These are phyloP conservation scores for Electrona antarctica DNA, from an alignment of 2,113 vertebrate species.

Conservation along the genomic window DNA sequence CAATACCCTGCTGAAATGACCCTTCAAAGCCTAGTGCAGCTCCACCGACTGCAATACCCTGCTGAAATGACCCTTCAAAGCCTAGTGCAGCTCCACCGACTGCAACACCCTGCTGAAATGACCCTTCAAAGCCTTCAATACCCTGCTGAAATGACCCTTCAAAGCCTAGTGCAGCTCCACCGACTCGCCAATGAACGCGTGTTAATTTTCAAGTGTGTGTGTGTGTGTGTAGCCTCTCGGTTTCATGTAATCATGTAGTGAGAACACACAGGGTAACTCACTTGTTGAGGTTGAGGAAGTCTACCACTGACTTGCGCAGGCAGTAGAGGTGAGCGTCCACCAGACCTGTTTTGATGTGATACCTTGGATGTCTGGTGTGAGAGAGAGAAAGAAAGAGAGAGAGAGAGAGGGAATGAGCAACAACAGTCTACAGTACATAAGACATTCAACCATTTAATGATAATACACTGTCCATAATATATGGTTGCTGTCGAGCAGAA, in stretches of 20 bases:
- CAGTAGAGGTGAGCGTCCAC: conserved; percentile 98
- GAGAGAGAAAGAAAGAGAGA: conserved; percentile 10
- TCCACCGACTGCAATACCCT: no score
- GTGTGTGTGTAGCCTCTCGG: neutral
- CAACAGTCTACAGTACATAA: neutral
- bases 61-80: conserved; percentile 65
- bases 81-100: conserved; percentile 46
- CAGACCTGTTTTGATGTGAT: conserved; percentile 93
- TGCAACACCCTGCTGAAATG: conserved; percentile 64
- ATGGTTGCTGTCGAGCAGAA: no score
- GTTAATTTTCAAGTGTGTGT: conserved; percentile 16
- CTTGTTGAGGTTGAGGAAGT: conserved; percentile 93
- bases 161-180: conserved; percentile 52
- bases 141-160: conserved; percentile 59
- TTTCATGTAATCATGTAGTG: neutral
- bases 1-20: no score
- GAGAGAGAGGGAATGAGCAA: neutral
- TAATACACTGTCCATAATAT: no score
- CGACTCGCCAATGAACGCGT: conserved; percentile 31
- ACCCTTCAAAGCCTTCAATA: no score
- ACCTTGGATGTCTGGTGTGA: conserved; percentile 87
- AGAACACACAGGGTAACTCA: conserved; percentile 69
- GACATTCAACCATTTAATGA: neutral
- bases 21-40: conserved; percentile 40
- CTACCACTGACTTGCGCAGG: conserved; percentile 93